Percentiles rank a stretch among this genome's conserved stretches.
Conservation (phyloP, 2,113 vertebrate genomes). For the Platichthys stellatus region DNA sequence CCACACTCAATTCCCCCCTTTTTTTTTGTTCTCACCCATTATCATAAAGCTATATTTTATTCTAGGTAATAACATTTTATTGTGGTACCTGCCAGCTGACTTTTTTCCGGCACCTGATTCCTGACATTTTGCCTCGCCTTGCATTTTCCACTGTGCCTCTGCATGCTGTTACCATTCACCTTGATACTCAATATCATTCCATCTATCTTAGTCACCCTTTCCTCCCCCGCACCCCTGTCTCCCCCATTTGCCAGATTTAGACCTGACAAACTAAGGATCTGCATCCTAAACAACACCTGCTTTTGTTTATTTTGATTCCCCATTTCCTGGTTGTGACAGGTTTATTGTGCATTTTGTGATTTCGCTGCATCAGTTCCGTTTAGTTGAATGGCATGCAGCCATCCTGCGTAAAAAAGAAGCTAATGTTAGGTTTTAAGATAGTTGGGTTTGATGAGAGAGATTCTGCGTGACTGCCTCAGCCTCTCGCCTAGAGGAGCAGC, state of each 20-base stretch:
- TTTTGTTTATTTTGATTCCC: slow-evolving; percentile 29
- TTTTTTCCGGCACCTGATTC: slow-evolving; percentile 38
- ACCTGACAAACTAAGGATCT: slow-evolving; percentile 40
- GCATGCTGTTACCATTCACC: slow-evolving; percentile 45
- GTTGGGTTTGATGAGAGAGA: slow-evolving; percentile 55
- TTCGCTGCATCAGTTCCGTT: slow-evolving; percentile 40
- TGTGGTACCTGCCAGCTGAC: slow-evolving; percentile 38
- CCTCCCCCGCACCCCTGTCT: slow-evolving; percentile 9
- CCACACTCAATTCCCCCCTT: slow-evolving; percentile 10
- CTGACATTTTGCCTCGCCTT: slow-evolving; percentile 40
- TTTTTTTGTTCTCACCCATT: slow-evolving; percentile 17
- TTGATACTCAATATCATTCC: slow-evolving; percentile 39
- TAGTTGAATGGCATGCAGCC: slow-evolving; percentile 38
- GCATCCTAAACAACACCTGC: slow-evolving; percentile 20
- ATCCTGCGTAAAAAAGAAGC: slow-evolving; percentile 39
- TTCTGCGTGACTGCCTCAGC: slow-evolving; percentile 42
- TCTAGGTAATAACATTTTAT: slow-evolving; percentile 21
- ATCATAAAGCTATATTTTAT: slow-evolving; percentile 31
- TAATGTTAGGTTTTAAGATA: slow-evolving; percentile 47
- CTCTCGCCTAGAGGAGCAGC: slow-evolving; percentile 49
- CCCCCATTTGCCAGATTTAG: slow-evolving; percentile 39
- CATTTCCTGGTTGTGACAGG: slow-evolving; percentile 46
- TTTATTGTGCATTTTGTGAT: slow-evolving; percentile 47
- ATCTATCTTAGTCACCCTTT: slow-evolving; percentile 38
- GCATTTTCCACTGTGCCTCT: slow-evolving; percentile 44